Percentiles rank a stretch among this genome's conserved stretches.
phyloP scores from a whole-genome alignment of 30 jellyfish, hydroid and myxozoan genomes.

The Hydractinia symbiolongicarpus region DNA sequence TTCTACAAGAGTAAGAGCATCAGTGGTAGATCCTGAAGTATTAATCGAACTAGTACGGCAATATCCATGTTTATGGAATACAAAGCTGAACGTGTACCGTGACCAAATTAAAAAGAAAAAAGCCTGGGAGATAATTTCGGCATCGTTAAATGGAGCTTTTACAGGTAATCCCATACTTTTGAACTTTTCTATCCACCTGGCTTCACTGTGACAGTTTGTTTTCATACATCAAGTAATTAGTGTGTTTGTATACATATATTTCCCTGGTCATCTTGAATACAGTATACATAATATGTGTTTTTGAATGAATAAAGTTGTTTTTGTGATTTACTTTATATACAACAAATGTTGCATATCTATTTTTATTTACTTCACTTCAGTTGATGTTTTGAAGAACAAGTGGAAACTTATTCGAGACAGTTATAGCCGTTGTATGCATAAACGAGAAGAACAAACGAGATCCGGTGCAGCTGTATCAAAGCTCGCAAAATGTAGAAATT shows the following conservation, averaged over 20 bases:
- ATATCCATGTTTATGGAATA: background rate
- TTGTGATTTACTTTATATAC: no score
- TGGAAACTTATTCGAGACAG: slow-evolving; percentile 35
- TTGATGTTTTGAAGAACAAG: slow-evolving; percentile 22
- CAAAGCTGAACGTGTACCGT: background rate
- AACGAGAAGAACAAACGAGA: slow-evolving; percentile 35
- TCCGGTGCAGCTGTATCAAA: slow-evolving; percentile 33
- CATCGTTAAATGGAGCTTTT: background rate
- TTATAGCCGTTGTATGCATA: slow-evolving; percentile 23
- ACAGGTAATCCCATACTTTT: background rate
- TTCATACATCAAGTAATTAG: no score
- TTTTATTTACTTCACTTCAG: background rate
- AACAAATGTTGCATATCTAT: no score
- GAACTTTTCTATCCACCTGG: no score
- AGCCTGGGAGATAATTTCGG: background rate
- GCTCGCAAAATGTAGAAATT: slow-evolving; percentile 31
- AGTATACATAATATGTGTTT: no score
- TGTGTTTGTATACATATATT: no score
- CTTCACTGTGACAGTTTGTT: no score
- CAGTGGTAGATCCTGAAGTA: no score
- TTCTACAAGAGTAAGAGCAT: no score
- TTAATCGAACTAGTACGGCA: background rate
- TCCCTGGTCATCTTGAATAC: no score
- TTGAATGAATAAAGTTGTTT: no score
- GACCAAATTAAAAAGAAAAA: background rate